Evolutionary conservation across 2,888 invertebrate genomes (phyloP).

Genomic region (Hydrotaea diabolus): DNA sequence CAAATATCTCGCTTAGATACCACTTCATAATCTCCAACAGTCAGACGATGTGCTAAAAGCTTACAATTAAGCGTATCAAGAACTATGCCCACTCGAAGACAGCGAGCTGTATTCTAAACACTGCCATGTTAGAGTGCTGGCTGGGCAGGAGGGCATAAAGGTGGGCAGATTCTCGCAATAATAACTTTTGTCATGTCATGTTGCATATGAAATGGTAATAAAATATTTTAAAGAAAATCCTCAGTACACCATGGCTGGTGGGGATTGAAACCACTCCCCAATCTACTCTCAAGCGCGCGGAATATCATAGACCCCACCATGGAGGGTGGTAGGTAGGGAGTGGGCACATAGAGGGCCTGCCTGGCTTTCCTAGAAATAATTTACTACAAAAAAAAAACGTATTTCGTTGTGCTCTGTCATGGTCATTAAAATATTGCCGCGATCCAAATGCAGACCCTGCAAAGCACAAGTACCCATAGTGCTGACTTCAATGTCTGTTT

Average conservation of each 20-base stretch:
- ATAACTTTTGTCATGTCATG: constrained; percentile 60
- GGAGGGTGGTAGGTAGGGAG: too few species aligned
- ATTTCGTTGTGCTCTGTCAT: constrained; percentile 53
- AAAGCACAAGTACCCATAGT: not conserved
- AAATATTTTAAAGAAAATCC: constrained; percentile 37
- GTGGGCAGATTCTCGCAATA: constrained; percentile 20
- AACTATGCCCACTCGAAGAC: not conserved
- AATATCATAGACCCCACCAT: too few species aligned
- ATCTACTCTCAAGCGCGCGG: not conserved
- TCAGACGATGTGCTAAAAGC: constrained; percentile 4
- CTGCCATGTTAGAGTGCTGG: not conserved
- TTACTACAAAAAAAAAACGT: not conserved
- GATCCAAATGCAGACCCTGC: constrained; percentile 16
- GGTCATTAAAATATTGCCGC: constrained; percentile 60
- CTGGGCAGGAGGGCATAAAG: constrained; percentile 1
- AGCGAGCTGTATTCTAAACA: too few species aligned
- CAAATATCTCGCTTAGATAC: not conserved
- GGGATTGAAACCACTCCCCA: constrained; percentile 11
- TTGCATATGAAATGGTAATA: constrained; percentile 42
- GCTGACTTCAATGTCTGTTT: not conserved
- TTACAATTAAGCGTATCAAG: constrained; percentile 50
- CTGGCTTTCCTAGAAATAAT: not conserved
- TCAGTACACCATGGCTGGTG: constrained; percentile 15
- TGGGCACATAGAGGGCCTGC: too few species aligned
- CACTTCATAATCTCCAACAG: not conserved